Evolutionary conservation across 1,140 invertebrate species (phyloP).

Genomic region (Aphelinus atriplicis): DNA sequence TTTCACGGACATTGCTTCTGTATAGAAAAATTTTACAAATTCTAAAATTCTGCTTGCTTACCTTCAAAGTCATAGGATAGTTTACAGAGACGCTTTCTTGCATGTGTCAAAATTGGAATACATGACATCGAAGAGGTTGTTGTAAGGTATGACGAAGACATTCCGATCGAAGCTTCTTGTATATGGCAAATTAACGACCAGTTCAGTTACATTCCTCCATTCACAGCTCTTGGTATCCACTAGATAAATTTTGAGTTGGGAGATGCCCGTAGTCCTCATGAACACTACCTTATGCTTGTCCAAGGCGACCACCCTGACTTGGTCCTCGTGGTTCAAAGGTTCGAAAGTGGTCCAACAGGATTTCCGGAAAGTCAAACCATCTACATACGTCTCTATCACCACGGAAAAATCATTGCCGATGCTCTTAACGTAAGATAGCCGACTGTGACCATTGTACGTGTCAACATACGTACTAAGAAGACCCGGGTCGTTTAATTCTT

Average conservation of each 20-base stretch:
- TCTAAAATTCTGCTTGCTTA: neutral
- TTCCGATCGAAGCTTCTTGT: neutral
- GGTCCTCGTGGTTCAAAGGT: neutral
- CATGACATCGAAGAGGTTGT: neutral
- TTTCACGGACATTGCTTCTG: too few species aligned
- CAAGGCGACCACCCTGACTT: neutral
- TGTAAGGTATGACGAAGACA: neutral
- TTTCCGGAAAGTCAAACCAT: neutral
- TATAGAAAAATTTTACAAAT: too few species aligned
- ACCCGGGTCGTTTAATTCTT: neutral
- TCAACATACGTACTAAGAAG: neutral
- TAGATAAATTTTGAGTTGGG: neutral
- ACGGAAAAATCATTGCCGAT: neutral
- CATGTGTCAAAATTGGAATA: neutral
- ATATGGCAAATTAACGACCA: neutral
- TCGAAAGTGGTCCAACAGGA: constrained; percentile 7
- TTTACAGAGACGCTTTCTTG: constrained; percentile 1
- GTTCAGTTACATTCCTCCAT: neutral
- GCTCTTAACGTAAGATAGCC: neutral
- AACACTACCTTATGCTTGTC: neutral
- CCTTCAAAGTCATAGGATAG: constrained; percentile 4
- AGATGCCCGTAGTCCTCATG: neutral
- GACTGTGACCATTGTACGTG: neutral
- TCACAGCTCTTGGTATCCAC: neutral
- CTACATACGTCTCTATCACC: constrained; percentile 4